phyloP scores from a whole-genome alignment of 2,888 invertebrate species.

The Drosophila multiciliata region DNA sequence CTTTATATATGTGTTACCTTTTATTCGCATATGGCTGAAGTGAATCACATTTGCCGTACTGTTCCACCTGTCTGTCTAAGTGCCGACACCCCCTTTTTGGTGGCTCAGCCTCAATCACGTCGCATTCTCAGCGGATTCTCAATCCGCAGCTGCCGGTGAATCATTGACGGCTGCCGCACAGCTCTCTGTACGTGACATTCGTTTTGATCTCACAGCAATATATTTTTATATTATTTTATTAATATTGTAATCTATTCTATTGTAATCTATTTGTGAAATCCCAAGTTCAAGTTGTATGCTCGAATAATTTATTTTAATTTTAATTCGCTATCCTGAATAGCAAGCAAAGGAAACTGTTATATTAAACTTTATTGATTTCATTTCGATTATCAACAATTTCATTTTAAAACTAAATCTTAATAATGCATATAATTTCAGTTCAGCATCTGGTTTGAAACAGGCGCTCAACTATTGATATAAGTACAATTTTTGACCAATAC shows the following conservation, averaged over 20 bases:
- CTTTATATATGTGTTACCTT: constrained; percentile 18
- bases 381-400: not conserved
- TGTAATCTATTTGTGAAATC: constrained; percentile 3
- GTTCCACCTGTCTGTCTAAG: constrained; percentile 17
- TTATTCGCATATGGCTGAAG: constrained; percentile 16
- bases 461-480: not conserved
- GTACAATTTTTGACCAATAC: not conserved
- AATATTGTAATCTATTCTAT: constrained; percentile 24
- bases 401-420: not conserved
- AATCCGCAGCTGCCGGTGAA: constrained; percentile 47
- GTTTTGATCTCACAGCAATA: constrained; percentile 18
- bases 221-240: constrained; percentile 11
- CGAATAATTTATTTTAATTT: not conserved
- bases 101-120: constrained; percentile 62
- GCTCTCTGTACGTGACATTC: constrained; percentile 52
- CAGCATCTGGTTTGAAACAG: not conserved
- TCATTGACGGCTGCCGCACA: constrained; percentile 36
- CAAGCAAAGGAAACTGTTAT: not conserved
- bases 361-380: not conserved
- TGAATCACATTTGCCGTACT: constrained; percentile 36
- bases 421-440: not conserved
- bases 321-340: not conserved
- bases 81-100: constrained; percentile 6
- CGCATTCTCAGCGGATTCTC: constrained; percentile 49
- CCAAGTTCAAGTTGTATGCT: constrained; percentile 7